phyloP scores from a whole-genome alignment of 1,140 invertebrate species.

The Marisa cornuarietis region DNA sequence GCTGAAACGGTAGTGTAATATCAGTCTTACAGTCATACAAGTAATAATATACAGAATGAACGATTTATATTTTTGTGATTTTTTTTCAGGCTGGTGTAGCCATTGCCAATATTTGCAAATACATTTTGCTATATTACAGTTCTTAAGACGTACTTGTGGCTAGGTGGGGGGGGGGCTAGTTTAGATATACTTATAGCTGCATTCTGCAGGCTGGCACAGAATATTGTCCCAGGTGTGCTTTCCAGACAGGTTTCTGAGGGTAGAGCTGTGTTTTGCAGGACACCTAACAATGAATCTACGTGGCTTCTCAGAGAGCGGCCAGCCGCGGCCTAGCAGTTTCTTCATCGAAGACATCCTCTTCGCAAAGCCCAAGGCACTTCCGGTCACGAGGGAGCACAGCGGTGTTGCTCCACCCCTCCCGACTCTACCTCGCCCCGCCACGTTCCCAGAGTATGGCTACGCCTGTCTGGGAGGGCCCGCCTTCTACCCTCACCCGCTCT shows the following conservation, averaged over 20 bases:
- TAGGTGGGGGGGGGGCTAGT: no score
- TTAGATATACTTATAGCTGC: no score
- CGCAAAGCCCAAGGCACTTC: slow-evolving; percentile 67
- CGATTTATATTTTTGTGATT: no score
- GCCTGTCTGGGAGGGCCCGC: slow-evolving; percentile 48
- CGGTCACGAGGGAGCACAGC: not conserved
- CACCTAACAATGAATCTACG: slow-evolving; percentile 19
- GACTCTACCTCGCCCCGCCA: slow-evolving; percentile 31
- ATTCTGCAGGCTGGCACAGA: no score
- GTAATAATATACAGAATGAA: no score
- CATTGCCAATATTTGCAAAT: no score
- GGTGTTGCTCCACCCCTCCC: slow-evolving; percentile 34
- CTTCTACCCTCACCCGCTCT: slow-evolving; percentile 61
- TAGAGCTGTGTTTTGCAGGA: no score
- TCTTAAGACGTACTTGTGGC: no score
- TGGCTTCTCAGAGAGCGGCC: slow-evolving; percentile 32
- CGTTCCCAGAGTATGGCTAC: slow-evolving; percentile 53
- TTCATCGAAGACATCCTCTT: slow-evolving; percentile 84
- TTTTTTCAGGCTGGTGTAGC: no score
- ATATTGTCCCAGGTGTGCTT: not conserved
- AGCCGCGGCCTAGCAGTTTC: slow-evolving; percentile 69
- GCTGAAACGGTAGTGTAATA: no score
- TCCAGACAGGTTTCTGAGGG: not conserved
- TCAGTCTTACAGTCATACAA: no score
- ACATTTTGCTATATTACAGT: no score